These are phyloP conservation scores for Callaeas wilsoni DNA, from an alignment of 2,113 vertebrate species.

Conservation along the genomic window DNA sequence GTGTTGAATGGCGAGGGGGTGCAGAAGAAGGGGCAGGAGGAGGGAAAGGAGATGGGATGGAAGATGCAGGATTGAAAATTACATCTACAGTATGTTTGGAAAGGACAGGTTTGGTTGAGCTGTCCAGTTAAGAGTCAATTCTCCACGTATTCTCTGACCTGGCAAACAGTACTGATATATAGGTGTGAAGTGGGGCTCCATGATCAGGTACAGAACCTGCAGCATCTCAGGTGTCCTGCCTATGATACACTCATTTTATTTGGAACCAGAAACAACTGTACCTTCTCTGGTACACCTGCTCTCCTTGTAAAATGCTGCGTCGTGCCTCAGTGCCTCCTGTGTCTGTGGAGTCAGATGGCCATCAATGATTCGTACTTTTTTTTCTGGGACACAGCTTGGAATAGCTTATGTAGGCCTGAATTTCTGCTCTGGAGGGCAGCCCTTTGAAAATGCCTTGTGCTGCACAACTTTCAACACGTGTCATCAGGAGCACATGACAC, in stretches of 20 bases:
- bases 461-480: neutral
- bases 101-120: neutral
- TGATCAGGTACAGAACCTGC: neutral
- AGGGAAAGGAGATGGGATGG: neutral
- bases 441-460: neutral
- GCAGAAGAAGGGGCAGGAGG: neutral
- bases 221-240: neutral
- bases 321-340: fast-evolving
- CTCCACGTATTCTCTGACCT: neutral
- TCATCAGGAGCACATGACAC: too few relatives aligned
- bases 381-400: neutral
- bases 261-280: neutral
- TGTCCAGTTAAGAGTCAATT: neutral
- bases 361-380: neutral
- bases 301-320: neutral
- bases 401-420: neutral
- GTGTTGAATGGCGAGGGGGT: fast-evolving
- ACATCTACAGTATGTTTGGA: neutral
- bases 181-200: neutral
- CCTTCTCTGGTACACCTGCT: neutral
- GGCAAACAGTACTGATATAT: neutral
- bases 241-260: neutral
- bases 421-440: neutral
- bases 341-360: neutral
- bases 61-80: neutral